These are phyloP conservation scores for Andrena flavipes DNA, from an alignment of 2,888 invertebrate species.

Conservation along the genomic window DNA sequence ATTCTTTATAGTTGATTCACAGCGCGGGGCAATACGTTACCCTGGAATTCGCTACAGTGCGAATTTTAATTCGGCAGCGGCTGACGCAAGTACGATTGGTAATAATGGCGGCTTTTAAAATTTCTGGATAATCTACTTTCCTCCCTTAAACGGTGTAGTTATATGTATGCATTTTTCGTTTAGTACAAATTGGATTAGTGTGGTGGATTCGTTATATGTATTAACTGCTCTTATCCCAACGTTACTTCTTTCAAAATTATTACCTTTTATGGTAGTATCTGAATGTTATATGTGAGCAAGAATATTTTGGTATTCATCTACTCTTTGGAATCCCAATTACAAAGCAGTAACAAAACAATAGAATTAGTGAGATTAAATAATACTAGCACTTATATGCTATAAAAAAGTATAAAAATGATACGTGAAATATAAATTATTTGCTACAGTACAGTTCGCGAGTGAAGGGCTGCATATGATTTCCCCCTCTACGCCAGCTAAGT, in stretches of 20 bases:
- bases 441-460: too few relatives aligned
- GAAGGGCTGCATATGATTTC: too few relatives aligned
- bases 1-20: background rate
- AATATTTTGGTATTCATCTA: background rate
- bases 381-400: background rate
- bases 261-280: background rate
- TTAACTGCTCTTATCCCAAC: background rate
- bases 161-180: slow-evolving; percentile 28
- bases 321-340: background rate
- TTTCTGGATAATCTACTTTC: slow-evolving; percentile 8
- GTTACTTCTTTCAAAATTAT: slow-evolving; percentile 21
- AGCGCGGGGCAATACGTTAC: background rate
- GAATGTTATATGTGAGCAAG: background rate
- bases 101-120: slow-evolving; percentile 16
- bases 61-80: background rate
- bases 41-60: background rate
- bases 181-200: slow-evolving; percentile 23
- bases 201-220: slow-evolving; percentile 2
- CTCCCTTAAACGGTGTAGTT: background rate
- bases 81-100: background rate
- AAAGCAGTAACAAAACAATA: background rate
- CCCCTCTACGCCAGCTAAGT: too few relatives aligned
- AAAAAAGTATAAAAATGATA: too few relatives aligned
- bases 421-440: too few relatives aligned
- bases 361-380: too few relatives aligned